Evolutionary conservation across 1,140 invertebrate species (phyloP).

Genomic region (Pachyrhynchus sulphureomaculatus): DNA sequence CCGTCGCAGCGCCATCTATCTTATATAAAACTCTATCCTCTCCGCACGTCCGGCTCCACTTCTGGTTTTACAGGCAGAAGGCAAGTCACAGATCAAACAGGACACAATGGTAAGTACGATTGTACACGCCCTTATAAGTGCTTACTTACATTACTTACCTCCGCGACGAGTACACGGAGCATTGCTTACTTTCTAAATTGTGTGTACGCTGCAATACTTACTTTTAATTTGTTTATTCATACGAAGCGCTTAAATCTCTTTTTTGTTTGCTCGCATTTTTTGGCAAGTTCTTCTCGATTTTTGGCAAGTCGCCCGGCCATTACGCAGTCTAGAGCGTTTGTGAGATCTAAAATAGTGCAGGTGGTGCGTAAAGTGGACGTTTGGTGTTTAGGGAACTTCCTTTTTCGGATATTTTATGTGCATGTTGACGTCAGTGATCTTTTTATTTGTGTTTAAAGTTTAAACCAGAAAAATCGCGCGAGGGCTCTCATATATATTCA

Average conservation of each 20-base stretch:
- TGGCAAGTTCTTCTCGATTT: not conserved
- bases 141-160: constrained; percentile 4
- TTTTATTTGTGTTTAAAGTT: too few species aligned
- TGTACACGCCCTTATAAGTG: constrained; percentile 9
- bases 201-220: too few species aligned
- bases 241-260: too few species aligned
- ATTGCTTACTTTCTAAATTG: too few species aligned
- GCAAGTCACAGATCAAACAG: constrained; percentile 62
- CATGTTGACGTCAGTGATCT: too few species aligned
- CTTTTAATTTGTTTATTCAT: too few species aligned
- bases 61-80: constrained; percentile 60
- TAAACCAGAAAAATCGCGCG: too few species aligned
- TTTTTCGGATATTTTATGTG: too few species aligned
- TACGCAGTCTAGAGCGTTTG: not conserved
- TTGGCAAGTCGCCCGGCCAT: not conserved
- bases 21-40: constrained; percentile 69
- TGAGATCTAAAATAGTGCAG: constrained; percentile 10
- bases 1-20: constrained; percentile 64
- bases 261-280: not conserved
- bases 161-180: not conserved
- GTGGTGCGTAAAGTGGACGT: not conserved
- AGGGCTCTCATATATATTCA: too few species aligned
- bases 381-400: too few species aligned
- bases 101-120: constrained; percentile 64
- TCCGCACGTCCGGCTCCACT: constrained; percentile 65